These are phyloP conservation scores for Zaprionus nigranus DNA, from an alignment of 1,140 invertebrate genomes.

Conservation along the genomic window DNA sequence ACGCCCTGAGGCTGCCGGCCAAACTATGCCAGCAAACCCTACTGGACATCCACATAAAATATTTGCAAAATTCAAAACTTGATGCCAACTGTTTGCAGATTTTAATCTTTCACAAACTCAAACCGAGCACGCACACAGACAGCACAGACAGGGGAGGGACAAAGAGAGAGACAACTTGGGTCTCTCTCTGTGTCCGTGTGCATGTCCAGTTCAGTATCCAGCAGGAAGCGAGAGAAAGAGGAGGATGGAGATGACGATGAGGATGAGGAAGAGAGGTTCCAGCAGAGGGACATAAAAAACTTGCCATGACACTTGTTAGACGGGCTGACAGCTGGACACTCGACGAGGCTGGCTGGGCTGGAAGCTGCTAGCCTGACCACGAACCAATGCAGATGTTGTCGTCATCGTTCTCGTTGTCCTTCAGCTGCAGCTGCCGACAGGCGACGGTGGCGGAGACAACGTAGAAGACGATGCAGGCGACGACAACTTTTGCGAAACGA, in stretches of 20 bases:
- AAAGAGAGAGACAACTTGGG: constrained; percentile 19
- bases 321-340: constrained; percentile 76
- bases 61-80: constrained; percentile 79
- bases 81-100: constrained; percentile 83
- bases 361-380: constrained; percentile 50
- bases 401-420: constrained; percentile 73
- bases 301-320: constrained; percentile 82
- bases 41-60: constrained; percentile 51
- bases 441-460: constrained; percentile 31
- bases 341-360: constrained; percentile 14
- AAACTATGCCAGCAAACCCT: constrained; percentile 30
- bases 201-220: constrained; percentile 64
- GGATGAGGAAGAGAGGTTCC: neutral
- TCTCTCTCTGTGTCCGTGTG: constrained; percentile 9
- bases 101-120: constrained; percentile 80
- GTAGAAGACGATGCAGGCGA: constrained; percentile 25
- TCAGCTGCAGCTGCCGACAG: constrained; percentile 64
- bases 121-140: constrained; percentile 47
- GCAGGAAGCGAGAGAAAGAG: constrained; percentile 38
- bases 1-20: constrained; percentile 14
- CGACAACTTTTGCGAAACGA: constrained; percentile 71
- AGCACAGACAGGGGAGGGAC: constrained; percentile 25
- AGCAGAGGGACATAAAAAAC: constrained; percentile 44
- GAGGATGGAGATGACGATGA: neutral
- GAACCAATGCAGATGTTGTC: constrained; percentile 74